A percentile compares a stretch with the other conserved stretches of the same genome.
Conservation (phyloP, 2,888 invertebrate genomes). For the Aelia acuminata region DNA sequence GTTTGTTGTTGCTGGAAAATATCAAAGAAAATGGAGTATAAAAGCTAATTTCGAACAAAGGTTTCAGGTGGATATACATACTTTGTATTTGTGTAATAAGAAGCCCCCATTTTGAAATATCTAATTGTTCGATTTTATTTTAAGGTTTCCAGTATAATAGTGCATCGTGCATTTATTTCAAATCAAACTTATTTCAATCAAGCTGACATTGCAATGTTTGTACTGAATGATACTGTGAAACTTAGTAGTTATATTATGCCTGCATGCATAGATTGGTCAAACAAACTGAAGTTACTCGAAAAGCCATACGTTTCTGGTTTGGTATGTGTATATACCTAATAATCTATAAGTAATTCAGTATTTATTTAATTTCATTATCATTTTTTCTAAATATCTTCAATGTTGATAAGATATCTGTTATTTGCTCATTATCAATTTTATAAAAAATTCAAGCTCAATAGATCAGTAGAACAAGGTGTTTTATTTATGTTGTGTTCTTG, state of each 20-base stretch:
- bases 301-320: background rate
- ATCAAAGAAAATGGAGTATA: background rate
- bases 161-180: background rate
- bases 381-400: background rate
- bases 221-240: background rate
- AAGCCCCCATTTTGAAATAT: background rate
- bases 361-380: background rate
- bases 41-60: background rate
- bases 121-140: background rate
- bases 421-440: too few species aligned
- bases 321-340: background rate
- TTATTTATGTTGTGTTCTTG: too few species aligned
- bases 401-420: too few species aligned
- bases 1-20: slow-evolving; percentile 11
- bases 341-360: background rate
- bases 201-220: background rate
- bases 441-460: too few species aligned
- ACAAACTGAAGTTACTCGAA: background rate
- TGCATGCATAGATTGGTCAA: background rate
- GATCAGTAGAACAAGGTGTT: too few species aligned
- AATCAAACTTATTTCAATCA: background rate
- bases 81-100: background rate
- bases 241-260: background rate
- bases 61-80: background rate
- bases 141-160: background rate